phyloP scores from a whole-genome alignment of 1,140 invertebrate species.

The Drosophila repletoides region DNA sequence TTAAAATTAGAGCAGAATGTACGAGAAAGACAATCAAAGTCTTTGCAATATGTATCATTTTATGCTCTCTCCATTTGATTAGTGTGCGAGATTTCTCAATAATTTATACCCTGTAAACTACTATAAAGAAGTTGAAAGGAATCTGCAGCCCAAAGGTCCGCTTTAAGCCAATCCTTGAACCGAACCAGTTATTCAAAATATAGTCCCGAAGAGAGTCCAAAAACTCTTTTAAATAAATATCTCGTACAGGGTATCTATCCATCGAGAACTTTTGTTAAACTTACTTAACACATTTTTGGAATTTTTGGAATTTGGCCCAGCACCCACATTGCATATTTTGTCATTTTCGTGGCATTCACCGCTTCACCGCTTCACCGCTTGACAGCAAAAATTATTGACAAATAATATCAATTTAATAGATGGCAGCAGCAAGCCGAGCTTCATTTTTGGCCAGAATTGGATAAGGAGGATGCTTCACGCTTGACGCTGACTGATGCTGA shows the following conservation, averaged over 20 bases:
- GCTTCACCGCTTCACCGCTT: conserved; percentile 23
- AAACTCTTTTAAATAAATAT: no score
- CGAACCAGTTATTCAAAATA: no score
- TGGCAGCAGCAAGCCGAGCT: conserved; percentile 41
- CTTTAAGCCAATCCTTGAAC: neutral
- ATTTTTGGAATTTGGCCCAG: conserved; percentile 1
- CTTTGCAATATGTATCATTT: neutral
- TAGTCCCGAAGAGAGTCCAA: no score
- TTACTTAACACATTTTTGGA: neutral
- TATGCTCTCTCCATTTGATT: conserved; percentile 9
- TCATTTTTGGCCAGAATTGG: conserved; percentile 20
- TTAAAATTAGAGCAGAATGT: conserved; percentile 27
- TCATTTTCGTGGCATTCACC: conserved; percentile 22
- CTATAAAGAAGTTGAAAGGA: neutral
- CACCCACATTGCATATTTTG: conserved; percentile 20
- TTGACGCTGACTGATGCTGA: conserved; percentile 63
- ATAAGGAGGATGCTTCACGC: conserved; percentile 10
- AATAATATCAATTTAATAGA: conserved; percentile 71
- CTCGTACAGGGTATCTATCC: neutral
- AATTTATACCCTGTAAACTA: no score
- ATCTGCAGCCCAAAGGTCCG: neutral
- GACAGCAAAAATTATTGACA: conserved; percentile 59
- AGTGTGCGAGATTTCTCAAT: neutral
- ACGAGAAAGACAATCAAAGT: conserved; percentile 2
- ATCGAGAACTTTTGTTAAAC: neutral